A percentile compares a stretch with the other conserved stretches of the same genome.
phyloP scores from a whole-genome alignment of 2,113 vertebrate species.

The Campylomormyrus numenius region DNA sequence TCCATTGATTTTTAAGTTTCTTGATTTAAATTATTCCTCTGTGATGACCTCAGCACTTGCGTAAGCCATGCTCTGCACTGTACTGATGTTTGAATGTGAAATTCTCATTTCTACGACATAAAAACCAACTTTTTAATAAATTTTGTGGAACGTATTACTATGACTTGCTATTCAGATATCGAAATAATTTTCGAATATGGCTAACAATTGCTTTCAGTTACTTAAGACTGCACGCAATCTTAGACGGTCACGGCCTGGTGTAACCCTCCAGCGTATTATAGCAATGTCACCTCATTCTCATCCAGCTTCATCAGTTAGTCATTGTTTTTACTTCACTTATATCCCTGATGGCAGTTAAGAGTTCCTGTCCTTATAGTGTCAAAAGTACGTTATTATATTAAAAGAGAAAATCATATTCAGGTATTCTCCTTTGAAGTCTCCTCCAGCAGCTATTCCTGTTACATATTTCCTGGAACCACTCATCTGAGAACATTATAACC shows the following conservation, averaged over 20 bases:
- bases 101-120: neutral
- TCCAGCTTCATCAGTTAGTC: neutral
- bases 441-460: neutral
- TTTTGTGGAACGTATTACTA: neutral
- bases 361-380: neutral
- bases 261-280: neutral
- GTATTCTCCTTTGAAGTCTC: neutral
- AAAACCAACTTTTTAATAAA: neutral
- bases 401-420: neutral
- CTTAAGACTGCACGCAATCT: neutral
- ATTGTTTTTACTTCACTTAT: neutral
- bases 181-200: neutral
- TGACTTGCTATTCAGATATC: neutral
- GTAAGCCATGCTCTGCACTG: neutral
- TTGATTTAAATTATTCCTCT: neutral
- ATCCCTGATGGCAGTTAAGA: neutral
- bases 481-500: neutral
- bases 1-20: neutral
- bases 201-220: neutral
- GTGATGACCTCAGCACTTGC: neutral
- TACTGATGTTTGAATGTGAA: neutral
- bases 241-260: neutral
- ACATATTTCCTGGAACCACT: neutral
- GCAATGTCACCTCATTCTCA: neutral
- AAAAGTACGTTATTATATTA: neutral